Evolutionary conservation across 2,888 invertebrate genomes (phyloP).

Genomic region (Stenchaetothrips biformis): DNA sequence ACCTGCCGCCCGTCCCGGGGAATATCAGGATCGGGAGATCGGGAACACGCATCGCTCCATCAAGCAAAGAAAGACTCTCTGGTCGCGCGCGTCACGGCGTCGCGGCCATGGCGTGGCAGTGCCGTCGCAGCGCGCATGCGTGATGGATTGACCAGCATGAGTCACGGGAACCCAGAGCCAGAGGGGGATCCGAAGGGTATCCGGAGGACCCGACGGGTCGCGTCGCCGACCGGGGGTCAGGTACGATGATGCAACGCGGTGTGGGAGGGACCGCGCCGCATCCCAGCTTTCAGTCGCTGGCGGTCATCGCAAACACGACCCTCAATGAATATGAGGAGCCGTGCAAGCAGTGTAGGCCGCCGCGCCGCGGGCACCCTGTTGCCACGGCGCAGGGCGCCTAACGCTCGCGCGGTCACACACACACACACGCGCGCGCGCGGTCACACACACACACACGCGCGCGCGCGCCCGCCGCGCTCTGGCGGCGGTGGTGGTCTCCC

Average conservation of each 20-base stretch:
- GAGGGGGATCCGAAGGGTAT: no score
- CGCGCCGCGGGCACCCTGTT: no score
- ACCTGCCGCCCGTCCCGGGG: not conserved
- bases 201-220: no score
- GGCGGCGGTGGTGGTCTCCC: not conserved
- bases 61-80: constrained; percentile 4
- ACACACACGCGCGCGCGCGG: not conserved
- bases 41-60: not conserved
- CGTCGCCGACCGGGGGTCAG: no score
- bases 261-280: no score
- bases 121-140: not conserved
- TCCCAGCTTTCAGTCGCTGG: no score
- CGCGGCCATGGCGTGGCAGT: no score
- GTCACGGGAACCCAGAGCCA: no score
- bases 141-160: not conserved
- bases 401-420: not conserved
- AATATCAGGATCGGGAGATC: not conserved
- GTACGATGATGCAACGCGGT: no score
- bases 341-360: no score
- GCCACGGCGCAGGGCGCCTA: not conserved
- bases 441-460: not conserved
- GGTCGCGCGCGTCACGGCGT: not conserved
- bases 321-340: no score
- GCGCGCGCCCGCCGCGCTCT: not conserved
- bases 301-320: no score